Evolutionary conservation across 2,797 vertebrate species (phyloP).

Genomic region (Tragelaphus eurycerus): DNA sequence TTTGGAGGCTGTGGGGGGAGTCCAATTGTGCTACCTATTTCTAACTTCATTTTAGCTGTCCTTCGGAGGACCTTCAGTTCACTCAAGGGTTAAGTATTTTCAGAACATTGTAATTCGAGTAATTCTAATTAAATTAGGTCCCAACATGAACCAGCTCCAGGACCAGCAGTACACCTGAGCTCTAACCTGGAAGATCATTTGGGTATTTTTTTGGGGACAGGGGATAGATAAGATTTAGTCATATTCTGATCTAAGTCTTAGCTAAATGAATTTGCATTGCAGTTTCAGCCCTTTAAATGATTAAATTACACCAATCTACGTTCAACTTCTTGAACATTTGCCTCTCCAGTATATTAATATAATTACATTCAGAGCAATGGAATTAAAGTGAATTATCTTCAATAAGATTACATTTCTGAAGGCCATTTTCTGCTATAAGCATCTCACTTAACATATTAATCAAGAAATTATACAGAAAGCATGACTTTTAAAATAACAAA

Average conservation of each 20-base stretch:
- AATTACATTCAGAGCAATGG: neutral
- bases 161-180: neutral
- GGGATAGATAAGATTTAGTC: neutral
- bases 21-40: neutral
- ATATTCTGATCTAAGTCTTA: conserved; percentile 12
- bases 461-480: conserved; percentile 19
- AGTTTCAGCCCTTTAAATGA: conserved; percentile 16
- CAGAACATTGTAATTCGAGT: neutral
- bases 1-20: neutral
- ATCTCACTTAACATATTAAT: neutral
- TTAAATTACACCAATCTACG: neutral
- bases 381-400: conserved; percentile 23
- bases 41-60: conserved; percentile 20
- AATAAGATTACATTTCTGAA: neutral
- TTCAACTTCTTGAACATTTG: conserved; percentile 37
- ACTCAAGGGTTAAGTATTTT: neutral
- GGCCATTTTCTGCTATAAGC: conserved; percentile 10
- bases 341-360: neutral
- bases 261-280: neutral
- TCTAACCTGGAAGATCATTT: neutral
- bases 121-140: neutral
- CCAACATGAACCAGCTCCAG: neutral
- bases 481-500: conserved; percentile 21
- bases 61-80: neutral
- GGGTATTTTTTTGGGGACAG: neutral